Evolutionary conservation across 2,797 vertebrate species (phyloP), one percentile per base, ranked within the genome.

Genomic region (Eupleurogrammus muticus): DNA sequence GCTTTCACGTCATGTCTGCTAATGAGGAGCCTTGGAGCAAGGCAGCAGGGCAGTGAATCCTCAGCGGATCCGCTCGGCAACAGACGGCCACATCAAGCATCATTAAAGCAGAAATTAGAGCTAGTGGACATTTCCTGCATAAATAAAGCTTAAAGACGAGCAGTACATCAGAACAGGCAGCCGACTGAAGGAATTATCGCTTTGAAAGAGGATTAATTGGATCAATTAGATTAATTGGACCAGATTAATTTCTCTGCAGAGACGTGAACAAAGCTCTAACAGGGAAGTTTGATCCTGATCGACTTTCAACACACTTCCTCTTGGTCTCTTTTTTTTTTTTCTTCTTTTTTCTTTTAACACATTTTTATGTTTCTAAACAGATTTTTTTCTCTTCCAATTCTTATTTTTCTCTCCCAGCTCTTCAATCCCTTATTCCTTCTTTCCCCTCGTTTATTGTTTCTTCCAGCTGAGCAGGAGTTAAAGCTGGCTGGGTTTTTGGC

Each of bases 171-270:
- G 75, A 52, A 21, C 68, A 47, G 47, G 34, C 57, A 47, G 34
- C 57, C 55, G 21, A 19, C 38, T 13, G 52, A 70, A 65, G 40
- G 59, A 59, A 49, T 55, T 55, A 61, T 79, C 7, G 11, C 65
- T 50, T 19, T 79, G 64, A 79, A 44, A 69, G 50, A 51, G 60
- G 66, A 79, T 79, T 79, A 56, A 79, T 79, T 55, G 36, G 51
- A 71, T 56, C 46, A 57, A 57, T 78, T 80, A 59, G 71, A 81
- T 70, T 51, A 70, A 73, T 82, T 82, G 77, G 55, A 77, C 44
- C 21, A 48, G 53, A 73, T 65, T 5, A 16, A 73, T 79, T 73
- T 60, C n/a, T 52, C 70, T 59, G 51, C 62, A 66, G 47, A 21
- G 24, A 52, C 21, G 57, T 19, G 24, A 16, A 44, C 44, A 50